Evolutionary conservation across 1,140 invertebrate species (phyloP).

Genomic region (Philotrypesis tridentata): DNA sequence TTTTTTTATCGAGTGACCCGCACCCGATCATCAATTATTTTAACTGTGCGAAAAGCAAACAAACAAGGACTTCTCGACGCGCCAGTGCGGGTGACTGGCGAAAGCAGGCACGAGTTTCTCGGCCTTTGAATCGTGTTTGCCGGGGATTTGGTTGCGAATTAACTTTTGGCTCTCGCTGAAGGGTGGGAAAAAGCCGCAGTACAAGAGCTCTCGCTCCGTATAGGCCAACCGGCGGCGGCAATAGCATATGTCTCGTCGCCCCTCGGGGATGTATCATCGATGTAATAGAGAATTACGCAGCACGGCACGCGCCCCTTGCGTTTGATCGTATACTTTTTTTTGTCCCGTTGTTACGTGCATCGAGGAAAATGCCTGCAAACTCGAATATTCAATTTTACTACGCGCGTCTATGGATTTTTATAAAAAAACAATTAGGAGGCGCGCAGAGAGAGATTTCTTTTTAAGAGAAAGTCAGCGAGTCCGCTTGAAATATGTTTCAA

Average conservation of each 20-base stretch:
- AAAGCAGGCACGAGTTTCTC: not conserved
- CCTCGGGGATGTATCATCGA: constrained; percentile 24
- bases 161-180: constrained; percentile 4
- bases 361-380: too few relatives aligned
- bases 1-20: constrained; percentile 11
- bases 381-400: too few relatives aligned
- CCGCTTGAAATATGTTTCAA: too few relatives aligned
- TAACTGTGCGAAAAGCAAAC: constrained; percentile 51
- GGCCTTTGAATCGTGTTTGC: constrained; percentile 43
- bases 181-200: constrained; percentile 27
- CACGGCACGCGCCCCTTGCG: not conserved
- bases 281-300: not conserved
- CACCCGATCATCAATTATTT: constrained; percentile 39
- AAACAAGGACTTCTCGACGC: not conserved
- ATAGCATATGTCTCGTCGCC: constrained; percentile 23
- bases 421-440: too few relatives aligned
- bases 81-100: not conserved
- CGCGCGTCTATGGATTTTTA: too few relatives aligned
- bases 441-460: too few relatives aligned
- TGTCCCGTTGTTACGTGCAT: not conserved
- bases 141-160: constrained; percentile 21
- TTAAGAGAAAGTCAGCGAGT: too few relatives aligned
- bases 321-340: not conserved
- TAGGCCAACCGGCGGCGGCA: not conserved
- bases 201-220: not conserved